Conservation (phyloP, 2,888 invertebrate genomes). For the Teinopalpus imperialis region DNA sequence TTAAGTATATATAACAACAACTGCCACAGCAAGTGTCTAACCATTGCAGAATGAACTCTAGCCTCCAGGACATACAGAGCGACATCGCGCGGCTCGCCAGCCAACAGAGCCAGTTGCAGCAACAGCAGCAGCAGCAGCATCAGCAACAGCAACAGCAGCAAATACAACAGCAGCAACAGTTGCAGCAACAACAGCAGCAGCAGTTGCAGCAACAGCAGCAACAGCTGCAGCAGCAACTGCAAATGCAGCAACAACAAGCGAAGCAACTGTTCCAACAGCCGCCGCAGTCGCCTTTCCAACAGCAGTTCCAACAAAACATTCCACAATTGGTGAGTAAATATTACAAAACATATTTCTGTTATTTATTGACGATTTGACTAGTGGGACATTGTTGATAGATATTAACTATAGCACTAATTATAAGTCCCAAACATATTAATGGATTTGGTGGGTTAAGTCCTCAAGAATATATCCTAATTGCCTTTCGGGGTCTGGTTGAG, state of each 20-base stretch:
- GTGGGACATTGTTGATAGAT: too few relatives aligned
- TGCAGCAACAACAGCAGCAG: slow-evolving; percentile 77
- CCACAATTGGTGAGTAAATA: slow-evolving; percentile 74
- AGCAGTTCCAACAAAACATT: slow-evolving; percentile 72
- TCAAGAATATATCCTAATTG: too few relatives aligned
- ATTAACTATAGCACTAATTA: too few relatives aligned
- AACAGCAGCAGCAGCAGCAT: slow-evolving; percentile 77
- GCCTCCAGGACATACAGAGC: slow-evolving; percentile 95
- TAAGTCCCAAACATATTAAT: too few relatives aligned
- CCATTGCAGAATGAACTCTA: slow-evolving; percentile 91
- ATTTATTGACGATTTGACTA: too few relatives aligned
- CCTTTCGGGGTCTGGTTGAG: too few relatives aligned
- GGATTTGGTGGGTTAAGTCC: too few relatives aligned
- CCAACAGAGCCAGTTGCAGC: slow-evolving; percentile 80
- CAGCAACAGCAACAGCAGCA: slow-evolving; percentile 68
- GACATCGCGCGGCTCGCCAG: slow-evolving; percentile 95
- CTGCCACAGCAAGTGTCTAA: slow-evolving; percentile 34
- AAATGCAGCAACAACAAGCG: slow-evolving; percentile 77
- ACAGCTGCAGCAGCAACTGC: slow-evolving; percentile 56
- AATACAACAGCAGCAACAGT: slow-evolving; percentile 60
- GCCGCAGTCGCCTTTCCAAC: slow-evolving; percentile 74
- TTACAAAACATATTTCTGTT: too few relatives aligned
- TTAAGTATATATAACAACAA: slow-evolving; percentile 22
- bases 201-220: slow-evolving; percentile 61
- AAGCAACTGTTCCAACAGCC: slow-evolving; percentile 61